Base-by-base conservation (phyloP, 2,113 vertebrate genomes). In the Natator depressus region DNA sequence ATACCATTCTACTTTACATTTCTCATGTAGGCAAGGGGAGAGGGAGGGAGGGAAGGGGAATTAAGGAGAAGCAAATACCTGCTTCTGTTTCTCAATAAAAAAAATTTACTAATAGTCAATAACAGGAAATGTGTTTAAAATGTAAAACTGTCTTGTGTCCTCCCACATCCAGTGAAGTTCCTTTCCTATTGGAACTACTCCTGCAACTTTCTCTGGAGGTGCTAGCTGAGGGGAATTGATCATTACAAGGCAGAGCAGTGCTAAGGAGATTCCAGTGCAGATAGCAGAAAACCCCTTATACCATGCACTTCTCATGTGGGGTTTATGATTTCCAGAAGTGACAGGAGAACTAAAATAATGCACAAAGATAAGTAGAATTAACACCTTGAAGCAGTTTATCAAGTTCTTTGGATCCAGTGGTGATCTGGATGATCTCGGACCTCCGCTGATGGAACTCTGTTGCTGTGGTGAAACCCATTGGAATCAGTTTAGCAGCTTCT, bases 401-500 rank as follows among this genome's bases (percentile, higher is more conserved):
- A 11, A 99, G 99, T 91, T 99, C 99, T 97, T 99, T 99, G 87
- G 99, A 99, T 12, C 99, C 99, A 10, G 99, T 99, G n/a, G 99
- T 99, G 96, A 99, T 98, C 98, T 99, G 99, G 97, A 99, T 99
- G 95, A 99, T 99, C 96, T 99, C 99, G 0, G 99, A 99, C 87
- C 99, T 98, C 85, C 99, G 98, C 97, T 99, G 99, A 96, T 99
- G 99, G 97, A 99, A 99, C 95, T 99, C 99, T 0, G 99, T 99
- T 16, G 99, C 99, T 4, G 99, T 99, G 78, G 99, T 99, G 93
- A 99, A 99, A 53, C 99, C 99, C 99, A 99, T 99, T 0, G 99
- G 99, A 82, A 99, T 99, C 82, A 99, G 98, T 90, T 99, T 99
- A 80, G 99, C 99, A 69, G 99, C 99, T 95, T 99, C 99, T 35